Evolutionary conservation across 2,113 vertebrate genomes (phyloP).

Genomic region (Holacanthus passer): DNA sequence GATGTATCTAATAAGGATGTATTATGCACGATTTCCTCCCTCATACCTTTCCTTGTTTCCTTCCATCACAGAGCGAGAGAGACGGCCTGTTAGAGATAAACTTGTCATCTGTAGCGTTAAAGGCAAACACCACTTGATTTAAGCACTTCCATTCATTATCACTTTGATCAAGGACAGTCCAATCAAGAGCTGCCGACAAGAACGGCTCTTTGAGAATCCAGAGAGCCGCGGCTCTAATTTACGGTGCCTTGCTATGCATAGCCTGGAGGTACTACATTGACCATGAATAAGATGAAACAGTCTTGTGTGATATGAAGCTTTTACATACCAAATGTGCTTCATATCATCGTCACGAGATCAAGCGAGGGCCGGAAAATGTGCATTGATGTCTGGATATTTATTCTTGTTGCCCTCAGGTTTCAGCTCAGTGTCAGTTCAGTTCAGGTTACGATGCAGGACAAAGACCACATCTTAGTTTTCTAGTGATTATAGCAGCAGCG

Average conservation of each 20-base stretch:
- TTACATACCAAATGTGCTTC: conserved; percentile 36
- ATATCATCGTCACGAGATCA: conserved; percentile 51
- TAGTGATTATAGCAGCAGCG: neutral
- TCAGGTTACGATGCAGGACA: conserved; percentile 34
- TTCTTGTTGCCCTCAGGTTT: conserved; percentile 1
- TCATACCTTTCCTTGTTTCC: neutral
- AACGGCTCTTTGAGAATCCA: conserved; percentile 35
- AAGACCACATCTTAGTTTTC: conserved; percentile 16
- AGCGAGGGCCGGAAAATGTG: neutral
- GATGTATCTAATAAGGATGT: no score
- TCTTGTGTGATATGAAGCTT: conserved; percentile 34
- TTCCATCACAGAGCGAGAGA: neutral
- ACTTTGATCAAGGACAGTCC: conserved; percentile 48
- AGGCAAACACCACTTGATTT: conserved; percentile 37
- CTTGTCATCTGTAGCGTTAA: conserved; percentile 17
- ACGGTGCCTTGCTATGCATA: conserved; percentile 18
- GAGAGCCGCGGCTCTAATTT: conserved; percentile 13
- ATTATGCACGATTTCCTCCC: neutral
- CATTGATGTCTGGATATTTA: conserved; percentile 3
- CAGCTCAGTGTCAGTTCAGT: neutral
- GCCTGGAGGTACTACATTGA: conserved; percentile 50
- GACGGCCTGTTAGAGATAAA: conserved; percentile 22
- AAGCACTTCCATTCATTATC: conserved; percentile 33
- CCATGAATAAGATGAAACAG: conserved; percentile 60
- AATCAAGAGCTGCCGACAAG: conserved; percentile 33